Evolutionary conservation across 1,140 invertebrate genomes (phyloP).

Genomic region (Tetragnatha versicolor): DNA sequence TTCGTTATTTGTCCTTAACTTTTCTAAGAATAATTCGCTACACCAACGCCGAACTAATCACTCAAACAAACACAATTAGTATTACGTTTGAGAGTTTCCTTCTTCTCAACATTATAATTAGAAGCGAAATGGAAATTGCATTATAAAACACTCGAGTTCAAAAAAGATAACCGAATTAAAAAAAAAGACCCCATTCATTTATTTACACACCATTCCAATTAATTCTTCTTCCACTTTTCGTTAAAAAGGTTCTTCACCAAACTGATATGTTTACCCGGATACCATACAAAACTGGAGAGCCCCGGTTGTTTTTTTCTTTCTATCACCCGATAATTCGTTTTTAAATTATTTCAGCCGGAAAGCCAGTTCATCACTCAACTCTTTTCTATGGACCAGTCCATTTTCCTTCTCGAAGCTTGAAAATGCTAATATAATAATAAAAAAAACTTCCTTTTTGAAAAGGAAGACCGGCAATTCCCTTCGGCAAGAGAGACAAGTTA

Average conservation of each 20-base stretch:
- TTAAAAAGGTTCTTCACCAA: background rate
- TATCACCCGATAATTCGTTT: background rate
- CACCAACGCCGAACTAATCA: too few relatives aligned
- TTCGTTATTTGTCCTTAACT: too few relatives aligned
- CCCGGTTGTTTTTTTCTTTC: background rate
- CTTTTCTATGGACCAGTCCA: slow-evolving; percentile 4
- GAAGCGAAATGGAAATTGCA: background rate
- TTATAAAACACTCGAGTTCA: background rate
- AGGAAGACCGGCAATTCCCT: slow-evolving; percentile 29
- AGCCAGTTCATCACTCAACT: background rate
- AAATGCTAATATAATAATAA: background rate
- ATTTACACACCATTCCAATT: too few relatives aligned
- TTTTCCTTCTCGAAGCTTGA: too few relatives aligned
- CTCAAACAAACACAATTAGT: too few relatives aligned
- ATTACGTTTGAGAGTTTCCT: too few relatives aligned
- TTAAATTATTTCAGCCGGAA: background rate
- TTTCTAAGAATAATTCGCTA: too few relatives aligned
- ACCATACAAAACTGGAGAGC: background rate
- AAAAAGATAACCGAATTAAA: background rate
- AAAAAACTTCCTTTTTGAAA: background rate
- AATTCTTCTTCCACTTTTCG: background rate
- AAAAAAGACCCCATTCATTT: background rate
- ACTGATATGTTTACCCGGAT: background rate
- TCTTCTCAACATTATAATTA: background rate
- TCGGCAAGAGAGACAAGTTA: slow-evolving; percentile 33